A percentile compares a stretch with the other conserved stretches of the same genome.
Evolutionary conservation across 1,140 invertebrate species (phyloP).

Genomic region (Bombus difficillimus): DNA sequence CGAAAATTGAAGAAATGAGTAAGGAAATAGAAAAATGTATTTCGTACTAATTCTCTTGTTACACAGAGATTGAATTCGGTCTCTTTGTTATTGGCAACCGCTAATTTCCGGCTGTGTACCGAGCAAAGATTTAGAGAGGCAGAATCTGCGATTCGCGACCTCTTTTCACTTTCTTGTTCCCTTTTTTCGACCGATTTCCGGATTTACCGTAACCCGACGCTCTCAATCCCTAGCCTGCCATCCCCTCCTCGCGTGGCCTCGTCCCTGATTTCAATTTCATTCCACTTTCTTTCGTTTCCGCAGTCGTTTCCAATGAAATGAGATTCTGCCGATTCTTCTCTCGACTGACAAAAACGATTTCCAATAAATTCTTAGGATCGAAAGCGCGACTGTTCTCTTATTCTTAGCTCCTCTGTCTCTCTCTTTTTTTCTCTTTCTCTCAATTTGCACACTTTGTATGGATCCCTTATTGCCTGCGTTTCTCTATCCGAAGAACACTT

Average conservation of each 20-base stretch:
- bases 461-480: not conserved
- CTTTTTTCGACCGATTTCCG: slow-evolving; percentile 41
- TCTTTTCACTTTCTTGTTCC: slow-evolving; percentile 9
- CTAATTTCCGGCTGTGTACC: slow-evolving; percentile 33
- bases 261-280: slow-evolving; percentile 60
- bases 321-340: slow-evolving; percentile 54
- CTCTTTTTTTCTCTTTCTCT: not conserved
- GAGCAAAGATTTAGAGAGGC: not conserved
- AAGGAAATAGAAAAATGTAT: slow-evolving; percentile 26
- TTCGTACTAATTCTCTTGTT: not conserved
- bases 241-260: not conserved
- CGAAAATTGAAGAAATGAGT: not conserved
- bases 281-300: slow-evolving; percentile 65
- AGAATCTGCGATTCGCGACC: slow-evolving; percentile 9
- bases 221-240: not conserved
- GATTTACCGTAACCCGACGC: slow-evolving; percentile 3
- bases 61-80: not conserved
- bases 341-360: slow-evolving; percentile 53
- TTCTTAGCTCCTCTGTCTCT: not conserved
- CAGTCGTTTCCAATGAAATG: slow-evolving; percentile 52
- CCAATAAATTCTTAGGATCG: slow-evolving; percentile 58
- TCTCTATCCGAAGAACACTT: not conserved
- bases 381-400: slow-evolving; percentile 10
- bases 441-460: not conserved
- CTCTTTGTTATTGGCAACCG: not conserved